Percentiles rank a stretch among this genome's conserved stretches.
Evolutionary conservation across 2,113 vertebrate species (phyloP).

Genomic region (Oryzias curvinotus): DNA sequence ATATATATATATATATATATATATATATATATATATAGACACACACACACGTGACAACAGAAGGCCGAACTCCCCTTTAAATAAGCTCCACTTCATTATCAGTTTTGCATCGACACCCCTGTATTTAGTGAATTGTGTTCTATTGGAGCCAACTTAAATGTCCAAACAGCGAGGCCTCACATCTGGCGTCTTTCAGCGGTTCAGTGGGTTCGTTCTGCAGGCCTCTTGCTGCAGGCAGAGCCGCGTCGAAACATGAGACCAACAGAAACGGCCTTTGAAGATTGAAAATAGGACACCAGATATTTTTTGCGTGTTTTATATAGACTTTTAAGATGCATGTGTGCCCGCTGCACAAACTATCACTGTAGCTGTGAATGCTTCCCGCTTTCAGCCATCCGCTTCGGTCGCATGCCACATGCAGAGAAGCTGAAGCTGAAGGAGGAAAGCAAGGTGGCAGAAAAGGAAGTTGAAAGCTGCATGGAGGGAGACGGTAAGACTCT

Average conservation of each 20-base stretch:
- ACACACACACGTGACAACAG: neutral
- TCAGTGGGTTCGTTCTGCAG: constrained; percentile 46
- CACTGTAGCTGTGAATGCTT: constrained; percentile 1
- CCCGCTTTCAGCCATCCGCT: constrained; percentile 85
- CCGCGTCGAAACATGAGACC: constrained; percentile 47
- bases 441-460: constrained; percentile 83
- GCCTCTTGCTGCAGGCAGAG: constrained; percentile 37
- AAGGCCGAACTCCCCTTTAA: constrained; percentile 2
- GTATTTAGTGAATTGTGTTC: constrained; percentile 35
- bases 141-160: constrained; percentile 13
- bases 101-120: constrained; percentile 30
- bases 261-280: constrained; percentile 29
- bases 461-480: constrained; percentile 72
- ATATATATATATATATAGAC: too few species aligned
- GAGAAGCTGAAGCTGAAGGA: constrained; percentile 94
- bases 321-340: neutral
- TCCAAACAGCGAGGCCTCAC: constrained; percentile 44
- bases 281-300: constrained; percentile 21
- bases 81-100: constrained; percentile 14
- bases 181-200: constrained; percentile 56
- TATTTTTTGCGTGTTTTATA: constrained; percentile 22
- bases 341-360: neutral
- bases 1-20: too few species aligned
- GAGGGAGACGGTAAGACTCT: constrained; percentile 85
- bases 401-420: constrained; percentile 93